Conservation (phyloP, 2,797 vertebrate species). For the Gymnocypris eckloni region DNA sequence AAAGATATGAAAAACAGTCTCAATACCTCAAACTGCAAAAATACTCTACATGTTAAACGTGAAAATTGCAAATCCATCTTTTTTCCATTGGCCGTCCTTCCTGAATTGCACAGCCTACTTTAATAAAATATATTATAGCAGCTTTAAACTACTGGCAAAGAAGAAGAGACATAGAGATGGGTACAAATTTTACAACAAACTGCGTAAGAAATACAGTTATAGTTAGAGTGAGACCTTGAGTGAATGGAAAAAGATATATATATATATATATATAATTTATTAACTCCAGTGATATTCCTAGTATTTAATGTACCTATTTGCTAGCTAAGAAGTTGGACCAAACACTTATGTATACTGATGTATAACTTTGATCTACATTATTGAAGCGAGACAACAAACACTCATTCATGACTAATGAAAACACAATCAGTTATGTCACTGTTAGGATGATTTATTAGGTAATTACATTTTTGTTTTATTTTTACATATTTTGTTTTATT, state of each 20-base stretch:
- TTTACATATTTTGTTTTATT: background rate
- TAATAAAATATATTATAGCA: slow-evolving; percentile 37
- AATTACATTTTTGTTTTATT: background rate
- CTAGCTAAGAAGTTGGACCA: background rate
- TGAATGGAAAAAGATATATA: background rate
- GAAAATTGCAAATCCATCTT: slow-evolving; percentile 27
- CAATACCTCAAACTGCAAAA: slow-evolving; percentile 18
- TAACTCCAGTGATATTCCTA: background rate
- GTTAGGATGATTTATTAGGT: background rate
- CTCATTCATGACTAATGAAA: no score
- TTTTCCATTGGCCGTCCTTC: slow-evolving; percentile 27
- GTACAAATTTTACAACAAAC: background rate
- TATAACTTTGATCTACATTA: background rate
- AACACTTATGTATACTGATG: background rate
- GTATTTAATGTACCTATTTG: background rate
- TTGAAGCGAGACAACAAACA: background rate
- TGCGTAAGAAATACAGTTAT: background rate
- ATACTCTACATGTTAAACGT: background rate
- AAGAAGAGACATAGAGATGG: background rate
- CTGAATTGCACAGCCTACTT: slow-evolving; percentile 2
- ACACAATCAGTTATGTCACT: background rate
- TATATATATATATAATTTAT: background rate
- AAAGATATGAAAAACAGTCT: slow-evolving; percentile 35
- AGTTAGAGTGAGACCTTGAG: background rate
- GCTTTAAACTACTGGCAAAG: slow-evolving; percentile 14